phyloP scores from a whole-genome alignment of 2,797 vertebrate species.

The Apogon hyalosoma region DNA sequence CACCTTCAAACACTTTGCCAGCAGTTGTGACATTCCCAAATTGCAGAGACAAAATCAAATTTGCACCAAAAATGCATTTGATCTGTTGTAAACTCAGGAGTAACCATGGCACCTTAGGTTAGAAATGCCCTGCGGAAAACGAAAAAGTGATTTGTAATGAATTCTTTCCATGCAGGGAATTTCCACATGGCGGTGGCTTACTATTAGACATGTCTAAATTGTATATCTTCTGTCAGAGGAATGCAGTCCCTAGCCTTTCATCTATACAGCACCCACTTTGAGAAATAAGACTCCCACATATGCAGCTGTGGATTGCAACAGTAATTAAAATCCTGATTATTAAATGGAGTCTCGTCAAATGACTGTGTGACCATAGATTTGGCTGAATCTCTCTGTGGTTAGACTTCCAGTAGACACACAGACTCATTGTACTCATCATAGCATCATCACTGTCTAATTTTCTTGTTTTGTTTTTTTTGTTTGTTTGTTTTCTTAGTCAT shows the following conservation, averaged over 20 bases:
- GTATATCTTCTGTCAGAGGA: conserved; percentile 47
- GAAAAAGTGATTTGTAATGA: conserved; percentile 38
- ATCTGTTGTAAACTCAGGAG: not conserved
- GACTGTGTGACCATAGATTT: conserved; percentile 46
- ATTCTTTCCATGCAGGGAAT: conserved; percentile 70
- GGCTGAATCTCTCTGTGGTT: conserved; percentile 36
- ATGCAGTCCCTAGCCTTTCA: conserved; percentile 35
- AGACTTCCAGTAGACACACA: conserved; percentile 48
- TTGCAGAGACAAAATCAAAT: conserved; percentile 19
- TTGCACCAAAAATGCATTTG: not conserved
- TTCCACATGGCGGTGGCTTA: conserved; percentile 55
- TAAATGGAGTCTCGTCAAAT: conserved; percentile 38
- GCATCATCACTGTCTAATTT: not conserved
- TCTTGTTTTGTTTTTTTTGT: not conserved
- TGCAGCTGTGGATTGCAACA: conserved; percentile 5
- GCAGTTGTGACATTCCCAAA: not conserved
- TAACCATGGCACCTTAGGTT: not conserved
- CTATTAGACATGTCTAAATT: conserved; percentile 58
- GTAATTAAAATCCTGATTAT: conserved; percentile 45
- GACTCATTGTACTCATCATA: conserved; percentile 6
- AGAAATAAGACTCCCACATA: conserved; percentile 26
- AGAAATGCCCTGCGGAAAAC: conserved; percentile 41
- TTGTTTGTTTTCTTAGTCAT: not conserved
- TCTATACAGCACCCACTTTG: conserved; percentile 6
- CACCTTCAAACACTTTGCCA: conserved; percentile 5